Percentiles rank a stretch among this genome's conserved stretches.
phyloP scores from a whole-genome alignment of 1,140 invertebrate species.

The Archegozetes longisetosus region DNA sequence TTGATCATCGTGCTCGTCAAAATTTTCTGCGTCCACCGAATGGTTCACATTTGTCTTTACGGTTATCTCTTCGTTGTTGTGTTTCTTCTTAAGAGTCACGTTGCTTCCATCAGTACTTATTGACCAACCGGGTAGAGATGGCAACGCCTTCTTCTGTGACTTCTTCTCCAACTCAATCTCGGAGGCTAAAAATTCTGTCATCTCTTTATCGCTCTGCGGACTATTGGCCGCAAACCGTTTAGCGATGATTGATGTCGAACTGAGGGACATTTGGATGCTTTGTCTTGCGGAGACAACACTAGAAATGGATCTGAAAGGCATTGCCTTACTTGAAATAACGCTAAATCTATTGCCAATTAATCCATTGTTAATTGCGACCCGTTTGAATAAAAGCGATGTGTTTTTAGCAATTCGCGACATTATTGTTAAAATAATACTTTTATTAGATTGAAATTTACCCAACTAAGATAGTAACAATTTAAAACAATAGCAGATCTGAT shows the following conservation, averaged over 20 bases:
- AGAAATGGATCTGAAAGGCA: background rate
- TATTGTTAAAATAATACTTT: no score
- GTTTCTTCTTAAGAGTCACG: slow-evolving; percentile 52
- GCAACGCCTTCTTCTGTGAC: slow-evolving; percentile 18
- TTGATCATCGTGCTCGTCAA: slow-evolving; percentile 48
- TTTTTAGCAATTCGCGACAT: no score
- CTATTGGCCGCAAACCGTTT: background rate
- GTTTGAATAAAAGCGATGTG: no score
- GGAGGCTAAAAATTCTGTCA: background rate
- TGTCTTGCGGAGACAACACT: background rate
- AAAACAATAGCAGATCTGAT: no score
- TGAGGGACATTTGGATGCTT: background rate
- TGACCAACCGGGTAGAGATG: slow-evolving; percentile 58
- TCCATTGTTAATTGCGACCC: no score
- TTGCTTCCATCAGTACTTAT: slow-evolving; percentile 56
- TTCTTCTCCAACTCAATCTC: slow-evolving; percentile 8
- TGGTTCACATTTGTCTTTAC: slow-evolving; percentile 76
- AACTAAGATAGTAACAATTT: no score
- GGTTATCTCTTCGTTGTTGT: slow-evolving; percentile 57
- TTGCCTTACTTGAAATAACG: no score
- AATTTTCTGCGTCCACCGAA: slow-evolving; percentile 55
- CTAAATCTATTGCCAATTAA: no score
- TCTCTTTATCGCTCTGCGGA: background rate
- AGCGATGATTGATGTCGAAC: background rate
- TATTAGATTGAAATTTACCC: no score